Percentiles rank a stretch among this genome's conserved stretches.
Conservation (phyloP, 2,797 vertebrate species). For the Falco biarmicus region DNA sequence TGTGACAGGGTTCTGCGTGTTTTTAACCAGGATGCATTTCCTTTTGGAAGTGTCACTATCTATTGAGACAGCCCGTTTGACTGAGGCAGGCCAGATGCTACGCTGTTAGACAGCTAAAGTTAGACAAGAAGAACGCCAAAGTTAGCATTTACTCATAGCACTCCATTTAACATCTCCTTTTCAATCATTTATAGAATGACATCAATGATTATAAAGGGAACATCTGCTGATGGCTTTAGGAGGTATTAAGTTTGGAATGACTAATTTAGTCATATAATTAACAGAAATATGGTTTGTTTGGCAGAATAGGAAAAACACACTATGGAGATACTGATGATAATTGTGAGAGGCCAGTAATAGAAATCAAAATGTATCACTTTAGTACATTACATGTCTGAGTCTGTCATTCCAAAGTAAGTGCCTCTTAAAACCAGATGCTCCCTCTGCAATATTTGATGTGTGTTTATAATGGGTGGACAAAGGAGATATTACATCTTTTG, state of each 20-base stretch:
- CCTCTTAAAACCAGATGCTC: conserved; percentile 67
- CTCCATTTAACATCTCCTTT: not conserved
- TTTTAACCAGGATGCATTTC: not conserved
- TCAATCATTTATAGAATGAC: conserved; percentile 36
- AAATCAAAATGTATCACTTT: conserved; percentile 50
- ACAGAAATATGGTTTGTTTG: conserved; percentile 58
- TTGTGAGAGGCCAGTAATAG: conserved; percentile 58
- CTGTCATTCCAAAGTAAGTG: conserved; percentile 54
- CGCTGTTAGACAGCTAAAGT: not conserved
- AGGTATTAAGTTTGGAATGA: conserved; percentile 62
- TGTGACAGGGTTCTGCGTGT: not conserved
- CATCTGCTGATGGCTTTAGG: conserved; percentile 70
- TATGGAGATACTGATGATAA: conserved; percentile 58
- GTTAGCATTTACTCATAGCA: conserved; percentile 1
- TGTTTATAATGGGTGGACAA: conserved; percentile 11
- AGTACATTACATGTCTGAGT: conserved; percentile 17
- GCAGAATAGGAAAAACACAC: conserved; percentile 42
- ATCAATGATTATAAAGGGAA: conserved; percentile 43
- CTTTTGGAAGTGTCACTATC: not conserved
- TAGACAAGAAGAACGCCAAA: not conserved
- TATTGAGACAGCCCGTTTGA: not conserved
- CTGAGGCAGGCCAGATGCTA: conserved; percentile 15
- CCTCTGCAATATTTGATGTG: conserved; percentile 27
- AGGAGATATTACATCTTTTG: conserved; percentile 5
- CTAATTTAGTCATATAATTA: conserved; percentile 66